Evolutionary conservation across 2,888 invertebrate genomes (phyloP).

Genomic region (Autographa pulchrina): DNA sequence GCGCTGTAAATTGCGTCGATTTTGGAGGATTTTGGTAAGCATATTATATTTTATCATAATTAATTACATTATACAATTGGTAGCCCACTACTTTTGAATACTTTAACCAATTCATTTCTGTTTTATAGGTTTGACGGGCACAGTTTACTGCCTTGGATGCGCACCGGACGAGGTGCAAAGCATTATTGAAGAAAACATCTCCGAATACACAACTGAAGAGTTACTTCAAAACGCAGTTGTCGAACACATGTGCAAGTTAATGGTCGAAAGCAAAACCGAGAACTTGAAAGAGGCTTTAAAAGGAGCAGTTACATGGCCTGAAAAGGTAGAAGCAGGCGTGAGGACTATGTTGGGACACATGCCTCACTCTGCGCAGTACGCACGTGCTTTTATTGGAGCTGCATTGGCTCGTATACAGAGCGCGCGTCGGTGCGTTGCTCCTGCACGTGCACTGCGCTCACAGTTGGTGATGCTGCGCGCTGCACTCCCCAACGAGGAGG

Average conservation of each 20-base stretch:
- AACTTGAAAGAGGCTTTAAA: constrained; percentile 49
- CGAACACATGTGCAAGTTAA: constrained; percentile 64
- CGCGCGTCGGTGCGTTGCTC: constrained; percentile 44
- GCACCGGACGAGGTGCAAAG: constrained; percentile 64
- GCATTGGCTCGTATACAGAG: constrained; percentile 62
- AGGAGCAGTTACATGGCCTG: constrained; percentile 56
- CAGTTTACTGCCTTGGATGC: constrained; percentile 73
- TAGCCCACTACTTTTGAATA: too few species aligned
- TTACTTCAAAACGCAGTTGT: constrained; percentile 62
- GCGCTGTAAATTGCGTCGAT: constrained; percentile 74
- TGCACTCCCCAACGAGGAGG: not conserved
- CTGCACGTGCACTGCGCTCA: constrained; percentile 57
- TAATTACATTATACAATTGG: not conserved
- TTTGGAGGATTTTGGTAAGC: constrained; percentile 71
- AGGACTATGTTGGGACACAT: constrained; percentile 60
- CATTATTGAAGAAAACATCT: constrained; percentile 54
- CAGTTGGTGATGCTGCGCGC: constrained; percentile 60
- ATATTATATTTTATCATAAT: not conserved
- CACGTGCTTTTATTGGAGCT: constrained; percentile 61
- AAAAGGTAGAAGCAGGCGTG: constrained; percentile 65
- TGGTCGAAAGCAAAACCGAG: constrained; percentile 50
- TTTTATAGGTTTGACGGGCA: constrained; percentile 69
- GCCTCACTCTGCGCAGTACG: constrained; percentile 66
- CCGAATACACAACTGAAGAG: constrained; percentile 49
- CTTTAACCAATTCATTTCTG: too few species aligned